Evolutionary conservation across 1,140 invertebrate species (phyloP).

Genomic region (Drosophila bocqueti): DNA sequence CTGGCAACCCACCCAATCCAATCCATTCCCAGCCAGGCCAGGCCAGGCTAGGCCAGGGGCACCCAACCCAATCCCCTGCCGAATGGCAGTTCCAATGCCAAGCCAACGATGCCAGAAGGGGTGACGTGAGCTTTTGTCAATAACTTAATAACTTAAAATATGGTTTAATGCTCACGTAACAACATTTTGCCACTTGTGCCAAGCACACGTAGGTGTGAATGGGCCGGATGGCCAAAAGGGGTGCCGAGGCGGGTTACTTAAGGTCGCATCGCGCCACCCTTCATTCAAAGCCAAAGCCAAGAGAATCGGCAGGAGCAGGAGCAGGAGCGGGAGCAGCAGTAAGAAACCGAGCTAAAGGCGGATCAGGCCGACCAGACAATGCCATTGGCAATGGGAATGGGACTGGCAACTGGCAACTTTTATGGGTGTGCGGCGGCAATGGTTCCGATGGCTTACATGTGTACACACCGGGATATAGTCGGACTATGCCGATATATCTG

Average conservation of each 20-base stretch:
- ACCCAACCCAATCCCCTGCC: slow-evolving; percentile 22
- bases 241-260: slow-evolving; percentile 31
- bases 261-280: slow-evolving; percentile 38
- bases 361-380: slow-evolving; percentile 37
- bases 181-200: slow-evolving; percentile 81
- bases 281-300: slow-evolving; percentile 43
- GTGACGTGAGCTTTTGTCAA: slow-evolving; percentile 82
- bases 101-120: slow-evolving; percentile 45
- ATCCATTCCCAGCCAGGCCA: neutral
- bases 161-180: slow-evolving; percentile 83
- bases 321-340: neutral
- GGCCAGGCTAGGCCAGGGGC: neutral
- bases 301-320: slow-evolving; percentile 26
- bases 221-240: slow-evolving; percentile 21
- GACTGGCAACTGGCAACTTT: slow-evolving; percentile 54
- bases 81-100: slow-evolving; percentile 1
- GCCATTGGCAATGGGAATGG: slow-evolving; percentile 42
- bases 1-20: slow-evolving; percentile 25
- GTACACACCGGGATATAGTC: slow-evolving; percentile 39
- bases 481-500: slow-evolving; percentile 17
- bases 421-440: slow-evolving; percentile 41
- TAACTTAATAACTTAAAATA: slow-evolving; percentile 84
- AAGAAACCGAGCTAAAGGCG: slow-evolving; percentile 10
- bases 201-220: slow-evolving; percentile 69
- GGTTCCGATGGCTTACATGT: slow-evolving; percentile 51